Conservation (phyloP, 2,113 vertebrate species). For the Octodon degus region DNA sequence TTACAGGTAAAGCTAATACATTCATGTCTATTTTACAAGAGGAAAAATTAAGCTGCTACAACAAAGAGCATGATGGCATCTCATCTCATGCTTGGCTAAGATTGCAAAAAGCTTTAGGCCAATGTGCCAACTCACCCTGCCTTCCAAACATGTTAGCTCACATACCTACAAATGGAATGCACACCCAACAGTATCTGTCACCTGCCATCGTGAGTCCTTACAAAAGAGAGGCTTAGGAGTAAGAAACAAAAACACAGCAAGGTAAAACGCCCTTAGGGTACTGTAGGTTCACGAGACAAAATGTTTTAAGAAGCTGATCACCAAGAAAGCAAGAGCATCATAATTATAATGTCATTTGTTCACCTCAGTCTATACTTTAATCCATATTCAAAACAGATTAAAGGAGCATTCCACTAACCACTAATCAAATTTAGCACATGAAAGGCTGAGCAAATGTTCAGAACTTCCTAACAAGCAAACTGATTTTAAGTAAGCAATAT, state of each 20-base stretch:
- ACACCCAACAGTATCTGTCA: constrained; percentile 20
- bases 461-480: not conserved
- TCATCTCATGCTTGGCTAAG: not conserved
- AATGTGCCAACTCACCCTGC: not conserved
- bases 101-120: constrained; percentile 9
- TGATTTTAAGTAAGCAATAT: constrained; percentile 1
- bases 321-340: not conserved
- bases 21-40: not conserved
- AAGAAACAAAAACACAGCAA: constrained; percentile 51
- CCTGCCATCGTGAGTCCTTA: constrained; percentile 19
- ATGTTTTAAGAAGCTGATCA: constrained; percentile 42
- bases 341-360: constrained; percentile 9
- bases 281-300: not conserved
- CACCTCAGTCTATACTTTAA: constrained; percentile 6
- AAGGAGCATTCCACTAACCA: not conserved
- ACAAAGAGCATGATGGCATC: not conserved
- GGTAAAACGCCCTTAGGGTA: constrained; percentile 44
- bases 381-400: constrained; percentile 44
- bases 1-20: not conserved
- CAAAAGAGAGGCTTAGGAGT: constrained; percentile 56
- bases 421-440: not conserved
- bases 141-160: constrained; percentile 41
- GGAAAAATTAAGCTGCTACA: not conserved
- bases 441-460: constrained; percentile 10
- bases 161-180: constrained; percentile 43